phyloP scores from a whole-genome alignment of 23 tunicate genomes.

The Ciona savignyi region DNA sequence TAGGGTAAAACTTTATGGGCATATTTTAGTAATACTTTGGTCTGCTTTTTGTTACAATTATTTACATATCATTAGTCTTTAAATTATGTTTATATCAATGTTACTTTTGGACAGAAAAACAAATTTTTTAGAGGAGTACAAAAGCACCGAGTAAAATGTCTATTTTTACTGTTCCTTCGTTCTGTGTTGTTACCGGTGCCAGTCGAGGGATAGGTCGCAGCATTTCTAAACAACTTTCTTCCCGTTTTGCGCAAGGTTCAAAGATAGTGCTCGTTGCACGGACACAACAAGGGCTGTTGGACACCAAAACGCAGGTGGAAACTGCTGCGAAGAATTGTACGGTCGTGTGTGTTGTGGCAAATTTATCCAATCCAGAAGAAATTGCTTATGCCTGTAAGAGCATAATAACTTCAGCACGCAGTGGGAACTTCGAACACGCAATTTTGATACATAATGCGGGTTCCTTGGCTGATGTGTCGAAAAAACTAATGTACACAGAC shows the following conservation, averaged over 20 bases:
- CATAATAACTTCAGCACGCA: neutral
- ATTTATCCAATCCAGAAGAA: neutral
- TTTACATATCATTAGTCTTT: too few species aligned
- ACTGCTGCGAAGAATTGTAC: neutral
- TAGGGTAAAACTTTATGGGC: too few species aligned
- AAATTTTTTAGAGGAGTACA: too few species aligned
- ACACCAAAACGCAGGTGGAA: slow-evolving; percentile 5
- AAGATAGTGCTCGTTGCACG: slow-evolving; percentile 24
- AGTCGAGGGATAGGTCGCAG: slow-evolving; percentile 29
- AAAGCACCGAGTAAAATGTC: too few species aligned
- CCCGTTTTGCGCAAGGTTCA: slow-evolving; percentile 10
- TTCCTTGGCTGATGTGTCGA: slow-evolving; percentile 19
- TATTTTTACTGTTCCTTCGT: slow-evolving; percentile 5
- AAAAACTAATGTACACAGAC: slow-evolving; percentile 18
- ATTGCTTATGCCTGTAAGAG: neutral
- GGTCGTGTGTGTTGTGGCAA: neutral
- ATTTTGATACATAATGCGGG: slow-evolving; percentile 29
- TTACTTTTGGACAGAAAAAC: too few species aligned
- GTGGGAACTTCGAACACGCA: slow-evolving; percentile 10
- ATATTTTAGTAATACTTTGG: too few species aligned
- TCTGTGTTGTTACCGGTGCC: slow-evolving; percentile 33
- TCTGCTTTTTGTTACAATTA: too few species aligned
- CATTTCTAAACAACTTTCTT: slow-evolving; percentile 5
- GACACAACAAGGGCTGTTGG: slow-evolving; percentile 14
- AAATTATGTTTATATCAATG: too few species aligned